Base-by-base conservation (phyloP, 2,113 vertebrate species). In the Notarius lentiginosus region DNA sequence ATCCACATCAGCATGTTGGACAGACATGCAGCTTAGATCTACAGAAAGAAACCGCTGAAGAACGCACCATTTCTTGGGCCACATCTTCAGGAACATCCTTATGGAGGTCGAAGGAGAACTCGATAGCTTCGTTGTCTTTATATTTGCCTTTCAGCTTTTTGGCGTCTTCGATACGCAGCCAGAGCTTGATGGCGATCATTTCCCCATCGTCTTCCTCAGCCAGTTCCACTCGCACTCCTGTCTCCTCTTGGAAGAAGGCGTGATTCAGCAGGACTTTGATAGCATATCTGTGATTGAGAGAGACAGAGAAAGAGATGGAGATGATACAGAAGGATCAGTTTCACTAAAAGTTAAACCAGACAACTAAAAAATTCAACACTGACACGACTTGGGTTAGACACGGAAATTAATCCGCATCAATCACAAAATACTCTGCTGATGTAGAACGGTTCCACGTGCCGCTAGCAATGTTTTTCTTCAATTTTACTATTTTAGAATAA, bases 121-220 rank as follows among this genome's bases (percentile, higher is more conserved):
- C 98, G 86, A 99, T 99, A 90, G 98, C 98, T 94, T 99, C 98
- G 90, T 99, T 99, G 91, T 99, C 98, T 94, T 99, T 99, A 77
- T 99, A 99, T 95, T 99, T 99, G 92, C 98, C 98, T 94, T 99
- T 99, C 63, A 99, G 95, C 91, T 99, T 99, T 93, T 99, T 99
- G 87, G 97, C 97, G 61, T 99, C 98, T 94, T 99, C 98, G 92
- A 99, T 99, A 87, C 98, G 96, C 79, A 99, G 94, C 98, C 98
- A 99, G 72, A 99, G 95, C 89, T 99, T 99, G 91, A 99, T 99
- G 56, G 96, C 97, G 41, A 99, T 98, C 95, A 99, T 98, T 94
- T 98, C 97, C 88, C 98, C 98, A 92, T 99, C 97, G 27, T 99
- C 98, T 93, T 99, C 98, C 91, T 99, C 98, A 63, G 98, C 98